Base-by-base conservation (phyloP, 2,113 vertebrate genomes). In the Riparia riparia region DNA sequence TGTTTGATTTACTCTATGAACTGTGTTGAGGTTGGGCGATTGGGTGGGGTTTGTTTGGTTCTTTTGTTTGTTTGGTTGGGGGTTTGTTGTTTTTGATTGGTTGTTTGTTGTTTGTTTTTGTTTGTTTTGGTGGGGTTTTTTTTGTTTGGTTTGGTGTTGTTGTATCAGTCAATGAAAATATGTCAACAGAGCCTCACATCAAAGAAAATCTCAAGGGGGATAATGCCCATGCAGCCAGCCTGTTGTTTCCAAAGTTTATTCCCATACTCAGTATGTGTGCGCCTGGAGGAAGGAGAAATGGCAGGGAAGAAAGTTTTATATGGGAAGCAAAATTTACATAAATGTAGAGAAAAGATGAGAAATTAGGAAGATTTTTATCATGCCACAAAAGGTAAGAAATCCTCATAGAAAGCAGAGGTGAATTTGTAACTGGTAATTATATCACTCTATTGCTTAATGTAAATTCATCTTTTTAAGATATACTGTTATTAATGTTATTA, bases 11-110 rank as follows among this genome's bases (percentile, higher is more conserved):
- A 69, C 7, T 77, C 28, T 60, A 65, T 84, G 70, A 87, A 53
- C 19, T 22, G 68, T 37, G 7, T 10, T 1, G 29, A 5, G 4
- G 1, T 74, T 74, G 9, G 13, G 6, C 0, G 0, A 3, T 3
- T 34, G 14, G 8, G 22, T 9, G 9, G 5, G 14, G 2, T 56
- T 64, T 34, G 6, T 32, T 73, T 13, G 3, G 1, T 42, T 42
- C 14, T 45, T 45, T 19, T 45, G 17, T 45, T 45, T 19, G 37
- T 45, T 18, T 45, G 44, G 37, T 37, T 42, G 41, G 44, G 44
- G 44, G 19, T 45, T 45, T 45, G 44, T 45, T 45, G 37, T 45
- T 45, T 45, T 17, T 45, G n/a, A n/a, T 45, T 45, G 14, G 3
- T 56, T 37, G 37, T 37, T 64, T 34, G 6, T 32, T 73, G 1